These are phyloP conservation scores for Orestias chungarensis DNA, from an alignment of 2,797 vertebrate genomes.

Conservation along the genomic window DNA sequence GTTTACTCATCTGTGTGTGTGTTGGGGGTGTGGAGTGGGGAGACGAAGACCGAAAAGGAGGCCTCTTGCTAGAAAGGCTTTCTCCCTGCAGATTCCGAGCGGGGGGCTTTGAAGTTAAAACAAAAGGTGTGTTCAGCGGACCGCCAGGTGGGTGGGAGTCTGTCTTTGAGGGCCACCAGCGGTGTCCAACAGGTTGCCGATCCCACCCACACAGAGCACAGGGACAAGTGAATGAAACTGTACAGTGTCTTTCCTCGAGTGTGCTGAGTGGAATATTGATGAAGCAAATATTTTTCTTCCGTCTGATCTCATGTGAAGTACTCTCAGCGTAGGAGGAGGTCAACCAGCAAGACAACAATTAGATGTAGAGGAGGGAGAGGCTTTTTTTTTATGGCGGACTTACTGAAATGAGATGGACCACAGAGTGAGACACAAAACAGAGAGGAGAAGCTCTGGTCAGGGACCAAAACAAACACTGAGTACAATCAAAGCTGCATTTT, in stretches of 20 bases:
- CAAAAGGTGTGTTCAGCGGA: constrained; percentile 53
- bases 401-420: constrained; percentile 26
- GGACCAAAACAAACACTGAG: constrained; percentile 67
- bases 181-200: constrained; percentile 45
- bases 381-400: constrained; percentile 45
- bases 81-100: constrained; percentile 37
- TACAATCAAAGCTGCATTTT: constrained; percentile 49
- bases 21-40: constrained; percentile 6
- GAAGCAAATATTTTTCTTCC: constrained; percentile 49
- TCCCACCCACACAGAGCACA: constrained; percentile 61
- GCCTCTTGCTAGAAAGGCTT: constrained; percentile 50
- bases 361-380: constrained; percentile 32
- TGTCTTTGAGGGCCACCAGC: constrained; percentile 40
- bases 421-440: constrained; percentile 41
- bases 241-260: constrained; percentile 33
- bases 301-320: constrained; percentile 47
- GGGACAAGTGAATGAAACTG: constrained; percentile 47
- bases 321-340: constrained; percentile 40
- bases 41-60: constrained; percentile 39
- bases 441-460: constrained; percentile 57
- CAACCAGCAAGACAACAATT: constrained; percentile 32
- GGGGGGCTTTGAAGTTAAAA: constrained; percentile 61
- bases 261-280: constrained; percentile 51
- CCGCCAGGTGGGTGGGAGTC: constrained; percentile 60
- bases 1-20: constrained; percentile 53